Evolutionary conservation across 2,113 vertebrate species (phyloP).

Genomic region (Tachycineta bicolor): DNA sequence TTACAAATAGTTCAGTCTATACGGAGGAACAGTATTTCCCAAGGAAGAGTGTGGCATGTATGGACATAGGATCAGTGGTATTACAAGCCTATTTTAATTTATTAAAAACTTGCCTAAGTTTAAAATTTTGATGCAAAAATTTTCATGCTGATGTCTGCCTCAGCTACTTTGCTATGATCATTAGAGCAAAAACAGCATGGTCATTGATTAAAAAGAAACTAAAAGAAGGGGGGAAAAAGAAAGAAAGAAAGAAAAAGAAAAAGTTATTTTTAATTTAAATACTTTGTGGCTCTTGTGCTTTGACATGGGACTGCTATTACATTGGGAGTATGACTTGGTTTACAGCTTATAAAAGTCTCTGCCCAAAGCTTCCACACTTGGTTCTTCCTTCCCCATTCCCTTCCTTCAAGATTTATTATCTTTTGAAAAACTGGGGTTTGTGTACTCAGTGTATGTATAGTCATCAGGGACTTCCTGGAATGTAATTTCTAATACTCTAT

Average conservation of each 20-base stretch:
- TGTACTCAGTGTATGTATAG: background rate
- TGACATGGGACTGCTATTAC: background rate
- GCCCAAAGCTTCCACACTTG: background rate
- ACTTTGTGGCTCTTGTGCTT: background rate
- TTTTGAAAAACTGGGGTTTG: background rate
- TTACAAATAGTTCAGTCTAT: background rate
- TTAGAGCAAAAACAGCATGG: background rate
- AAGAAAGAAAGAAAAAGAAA: too few relatives aligned
- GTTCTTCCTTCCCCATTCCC: background rate
- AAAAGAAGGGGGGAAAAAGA: fast-evolving
- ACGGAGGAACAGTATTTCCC: background rate
- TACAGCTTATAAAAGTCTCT: background rate
- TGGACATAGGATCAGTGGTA: background rate
- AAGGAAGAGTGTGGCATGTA: background rate
- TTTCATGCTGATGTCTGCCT: background rate
- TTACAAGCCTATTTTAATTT: background rate
- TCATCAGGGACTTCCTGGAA: background rate
- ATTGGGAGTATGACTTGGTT: background rate
- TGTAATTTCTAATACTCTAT: background rate
- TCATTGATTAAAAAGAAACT: background rate
- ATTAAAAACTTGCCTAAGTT: background rate
- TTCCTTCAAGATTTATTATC: background rate
- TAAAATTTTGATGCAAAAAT: background rate
- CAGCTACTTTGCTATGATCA: background rate
- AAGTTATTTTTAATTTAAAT: background rate